Base-by-base conservation (phyloP, 2,888 invertebrate genomes). In the Odontothrips loti region DNA sequence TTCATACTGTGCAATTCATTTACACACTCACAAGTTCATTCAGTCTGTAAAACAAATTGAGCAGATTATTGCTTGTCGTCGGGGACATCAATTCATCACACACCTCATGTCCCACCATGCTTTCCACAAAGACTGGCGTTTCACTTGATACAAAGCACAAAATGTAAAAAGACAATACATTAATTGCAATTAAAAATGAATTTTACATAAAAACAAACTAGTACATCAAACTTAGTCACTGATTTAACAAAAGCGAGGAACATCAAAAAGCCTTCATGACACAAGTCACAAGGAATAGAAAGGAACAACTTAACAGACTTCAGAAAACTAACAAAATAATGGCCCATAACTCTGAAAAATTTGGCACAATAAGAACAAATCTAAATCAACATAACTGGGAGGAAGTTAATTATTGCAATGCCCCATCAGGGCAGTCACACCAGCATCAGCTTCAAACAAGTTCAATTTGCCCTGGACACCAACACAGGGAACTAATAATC, bases 291-390 rank as follows among this genome's bases (percentile, higher is more conserved):
- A 75, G 27, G 23, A 75, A 75, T 12, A 27, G 15, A 75, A 75
- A 75, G 68, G 68, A 75, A 75, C 68, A 75, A 75, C 68, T 23
- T 75, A 75, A 75, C 68, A 75, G 68, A 75, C 10, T 23, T 75
- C 68, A 75, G 68, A 75, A 75, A 75, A n/a, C 68, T 75, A 75
- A 75, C 68, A 75, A 75, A 75, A 75, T 75, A 75, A 75, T 75
- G 68, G 68, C 68, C 68, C 68, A 75, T 75, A 75, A 75, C 68
- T 75, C 23, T 75, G 27, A 75, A 75, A 75, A 75, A 75, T 75
- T 75, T 75, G 68, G 68, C 68, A 75, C 68, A 75, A 75, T 75
- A 75, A 75, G 68, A 75, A 75, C 68, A 75, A 75, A 75, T 75
- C 68, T 75, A 75, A 27, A 75, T 75, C 68, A 75, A 75, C 68